Evolutionary conservation across 2,113 vertebrate genomes (phyloP).

Genomic region (Hydrochoerus hydrochaeris): DNA sequence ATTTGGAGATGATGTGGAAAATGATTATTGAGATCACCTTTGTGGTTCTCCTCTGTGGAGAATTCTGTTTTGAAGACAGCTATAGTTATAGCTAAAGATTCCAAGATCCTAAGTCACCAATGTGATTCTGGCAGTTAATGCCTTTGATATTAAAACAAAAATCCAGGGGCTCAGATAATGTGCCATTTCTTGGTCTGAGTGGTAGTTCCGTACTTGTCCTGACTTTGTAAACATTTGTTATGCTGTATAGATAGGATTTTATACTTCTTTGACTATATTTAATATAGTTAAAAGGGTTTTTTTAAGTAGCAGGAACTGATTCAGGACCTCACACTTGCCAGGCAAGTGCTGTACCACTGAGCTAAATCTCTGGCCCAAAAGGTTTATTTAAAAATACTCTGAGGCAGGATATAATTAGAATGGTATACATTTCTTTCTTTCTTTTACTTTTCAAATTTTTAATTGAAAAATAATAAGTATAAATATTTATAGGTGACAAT

Average conservation of each 20-base stretch:
- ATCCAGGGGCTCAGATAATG: neutral
- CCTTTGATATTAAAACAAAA: neutral
- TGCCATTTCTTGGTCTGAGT: neutral
- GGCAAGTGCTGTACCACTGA: too few species aligned
- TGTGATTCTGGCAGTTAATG: neutral
- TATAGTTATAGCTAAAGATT: neutral
- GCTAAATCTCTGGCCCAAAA: neutral
- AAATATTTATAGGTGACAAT: neutral
- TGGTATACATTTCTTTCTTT: neutral
- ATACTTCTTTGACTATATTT: conserved; percentile 38
- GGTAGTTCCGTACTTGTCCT: neutral
- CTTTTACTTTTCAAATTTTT: neutral
- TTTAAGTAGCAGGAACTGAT: too few species aligned
- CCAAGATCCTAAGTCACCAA: neutral
- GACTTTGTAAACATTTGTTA: neutral
- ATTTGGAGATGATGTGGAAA: neutral
- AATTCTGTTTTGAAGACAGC: neutral
- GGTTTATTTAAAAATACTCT: neutral
- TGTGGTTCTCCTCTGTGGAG: neutral
- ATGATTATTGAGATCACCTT: neutral
- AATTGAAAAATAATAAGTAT: neutral
- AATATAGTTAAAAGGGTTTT: neutral
- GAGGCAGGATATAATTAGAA: neutral
- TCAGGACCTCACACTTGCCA: too few species aligned
- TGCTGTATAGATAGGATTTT: neutral